Base-by-base conservation (phyloP, 2,797 vertebrate species). In the Echeneis naucrates region DNA sequence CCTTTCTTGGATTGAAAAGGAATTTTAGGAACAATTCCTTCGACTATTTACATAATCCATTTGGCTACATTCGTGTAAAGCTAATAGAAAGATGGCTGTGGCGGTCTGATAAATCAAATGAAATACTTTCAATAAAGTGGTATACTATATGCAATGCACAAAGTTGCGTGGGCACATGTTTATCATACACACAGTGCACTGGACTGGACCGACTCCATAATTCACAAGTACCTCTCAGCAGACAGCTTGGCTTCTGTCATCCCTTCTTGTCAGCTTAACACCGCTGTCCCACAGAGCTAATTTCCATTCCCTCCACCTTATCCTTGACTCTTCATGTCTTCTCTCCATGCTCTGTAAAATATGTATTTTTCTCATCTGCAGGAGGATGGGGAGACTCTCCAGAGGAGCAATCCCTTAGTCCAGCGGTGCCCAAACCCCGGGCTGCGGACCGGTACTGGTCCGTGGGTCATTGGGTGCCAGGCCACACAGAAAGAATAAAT, bases 251-350 rank as follows among this genome's bases (percentile, higher is more conserved):
- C 72, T 89, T 86, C 87, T 87, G 85, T 92, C 90, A 90, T 87
- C 80, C 82, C 86, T 79, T 80, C 91, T 85, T 91, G 90, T 91
- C 90, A 90, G 81, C 71, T 92, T 89, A 92, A 87, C 84, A 70
- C 83, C 60, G 60, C 75, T 24, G 81, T 83, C 81, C 87, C 82
- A 85, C 77, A 59, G 74, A 84, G 82, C 78, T 77, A n/a, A 68
- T 88, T 92, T 87, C 81, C 89, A 82, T 88, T 88, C 87, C 87
- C 80, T 62, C 72, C 73, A 72, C 81, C 77, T 82, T 75, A 75
- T 84, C 79, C 78, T 59, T 10, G 32, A 51, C 79, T 86, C 81
- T 47, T 85, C 84, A 57, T 54, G 64, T 83, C 78, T 83, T 70
- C 75, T 75, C 73, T 78, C 79, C 78, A 80, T 69, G 78, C 82